Evolutionary conservation across 2,888 invertebrate species (phyloP).

Genomic region (Drosophila putrida): DNA sequence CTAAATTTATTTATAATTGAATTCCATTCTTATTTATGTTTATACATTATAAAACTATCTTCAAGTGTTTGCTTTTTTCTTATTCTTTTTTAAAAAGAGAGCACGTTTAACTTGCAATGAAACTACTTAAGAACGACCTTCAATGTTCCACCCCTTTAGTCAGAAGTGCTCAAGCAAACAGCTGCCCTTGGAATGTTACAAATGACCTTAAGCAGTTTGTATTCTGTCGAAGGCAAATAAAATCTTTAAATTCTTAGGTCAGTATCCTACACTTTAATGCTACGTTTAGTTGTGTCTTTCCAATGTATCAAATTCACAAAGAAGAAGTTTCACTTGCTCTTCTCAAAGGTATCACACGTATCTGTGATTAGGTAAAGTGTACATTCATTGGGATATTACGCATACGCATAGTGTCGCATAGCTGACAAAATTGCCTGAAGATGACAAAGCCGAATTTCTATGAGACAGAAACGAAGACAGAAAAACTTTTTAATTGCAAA

Average conservation of each 20-base stretch:
- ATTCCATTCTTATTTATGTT: too few species aligned
- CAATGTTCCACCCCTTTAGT: not conserved
- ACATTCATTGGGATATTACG: slow-evolving; percentile 60
- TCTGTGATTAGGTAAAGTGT: slow-evolving; percentile 20
- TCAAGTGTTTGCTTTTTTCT: not conserved
- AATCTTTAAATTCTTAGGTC: not conserved
- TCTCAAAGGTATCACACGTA: not conserved
- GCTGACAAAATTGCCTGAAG: slow-evolving; percentile 47
- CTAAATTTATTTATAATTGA: too few species aligned
- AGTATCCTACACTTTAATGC: not conserved
- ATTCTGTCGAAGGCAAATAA: not conserved
- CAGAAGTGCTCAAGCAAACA: slow-evolving; percentile 26
- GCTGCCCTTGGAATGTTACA: slow-evolving; percentile 7
- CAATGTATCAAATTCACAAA: not conserved
- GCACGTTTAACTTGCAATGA: slow-evolving; percentile 40
- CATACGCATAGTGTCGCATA: slow-evolving; percentile 48
- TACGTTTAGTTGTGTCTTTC: not conserved
- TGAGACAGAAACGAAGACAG: slow-evolving; percentile 8
- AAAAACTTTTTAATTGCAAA: slow-evolving; percentile 60
- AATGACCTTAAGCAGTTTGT: not conserved
- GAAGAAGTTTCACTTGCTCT: not conserved
- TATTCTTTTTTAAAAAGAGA: slow-evolving; percentile 17
- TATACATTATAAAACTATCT: not conserved
- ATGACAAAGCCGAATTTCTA: slow-evolving; percentile 49
- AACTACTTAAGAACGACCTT: slow-evolving; percentile 50